Conservation (phyloP, 2,113 vertebrate genomes). For the Syngnathus floridae region DNA sequence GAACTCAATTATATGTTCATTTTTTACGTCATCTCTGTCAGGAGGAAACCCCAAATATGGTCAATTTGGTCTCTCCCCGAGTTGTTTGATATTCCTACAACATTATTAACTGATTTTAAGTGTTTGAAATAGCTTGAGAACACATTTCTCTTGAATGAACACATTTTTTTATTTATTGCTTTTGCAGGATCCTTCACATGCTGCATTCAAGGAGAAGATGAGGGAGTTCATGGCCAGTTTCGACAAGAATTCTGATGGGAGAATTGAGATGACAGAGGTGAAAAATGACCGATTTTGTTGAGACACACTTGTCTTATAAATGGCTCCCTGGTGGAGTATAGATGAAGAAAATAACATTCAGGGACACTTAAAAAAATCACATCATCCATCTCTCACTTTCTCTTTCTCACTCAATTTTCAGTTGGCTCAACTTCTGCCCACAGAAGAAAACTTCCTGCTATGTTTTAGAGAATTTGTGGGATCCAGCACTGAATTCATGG, state of each 20-base stretch:
- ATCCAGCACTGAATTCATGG: constrained; percentile 91
- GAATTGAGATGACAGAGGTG: constrained; percentile 93
- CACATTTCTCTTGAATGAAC: not conserved
- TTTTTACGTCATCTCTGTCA: not conserved
- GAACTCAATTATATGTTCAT: no score
- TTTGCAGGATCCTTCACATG: constrained; percentile 61
- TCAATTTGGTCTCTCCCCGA: not conserved
- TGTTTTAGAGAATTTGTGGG: constrained; percentile 92
- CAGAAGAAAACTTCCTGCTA: constrained; percentile 94
- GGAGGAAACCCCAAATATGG: not conserved
- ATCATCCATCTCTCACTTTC: not conserved
- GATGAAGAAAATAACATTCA: not conserved
- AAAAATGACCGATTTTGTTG: constrained; percentile 14
- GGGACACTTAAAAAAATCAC: not conserved
- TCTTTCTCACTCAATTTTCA: constrained; percentile 37
- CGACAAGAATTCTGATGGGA: constrained; percentile 85
- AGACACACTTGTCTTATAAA: not conserved
- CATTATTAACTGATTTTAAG: not conserved
- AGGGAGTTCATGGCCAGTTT: constrained; percentile 91
- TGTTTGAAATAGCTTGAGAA: not conserved
- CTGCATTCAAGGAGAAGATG: constrained; percentile 78
- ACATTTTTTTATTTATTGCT: constrained; percentile 11
- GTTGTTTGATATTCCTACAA: not conserved
- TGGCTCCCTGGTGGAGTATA: not conserved
- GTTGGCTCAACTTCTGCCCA: constrained; percentile 94